Percentiles rank a stretch among this genome's conserved stretches.
These are phyloP conservation scores for Paramormyrops hopkinsi DNA, from an alignment of 2,797 vertebrate genomes.

Conservation along the genomic window DNA sequence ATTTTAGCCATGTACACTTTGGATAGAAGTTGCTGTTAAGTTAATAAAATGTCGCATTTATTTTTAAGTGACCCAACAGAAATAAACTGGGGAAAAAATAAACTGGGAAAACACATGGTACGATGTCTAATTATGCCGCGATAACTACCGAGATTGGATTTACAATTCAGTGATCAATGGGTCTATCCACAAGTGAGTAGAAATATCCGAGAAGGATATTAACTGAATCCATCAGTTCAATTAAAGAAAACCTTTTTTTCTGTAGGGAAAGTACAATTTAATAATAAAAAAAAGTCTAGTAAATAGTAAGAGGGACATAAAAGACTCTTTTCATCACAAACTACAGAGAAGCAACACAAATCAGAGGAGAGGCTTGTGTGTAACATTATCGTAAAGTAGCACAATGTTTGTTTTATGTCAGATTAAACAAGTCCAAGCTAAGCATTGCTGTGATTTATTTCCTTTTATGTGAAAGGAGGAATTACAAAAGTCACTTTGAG, in stretches of 20 bases:
- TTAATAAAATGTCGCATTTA: background rate
- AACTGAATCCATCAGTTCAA: constrained; percentile 14
- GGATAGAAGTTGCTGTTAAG: background rate
- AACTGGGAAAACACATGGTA: background rate
- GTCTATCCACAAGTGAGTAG: constrained; percentile 5
- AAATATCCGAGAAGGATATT: background rate
- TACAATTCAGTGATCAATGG: constrained; percentile 4
- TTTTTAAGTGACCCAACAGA: background rate
- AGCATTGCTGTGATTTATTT: background rate
- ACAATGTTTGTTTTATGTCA: constrained; percentile 12
- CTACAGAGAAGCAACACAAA: background rate
- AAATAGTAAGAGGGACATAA: background rate
- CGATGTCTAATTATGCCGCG: background rate
- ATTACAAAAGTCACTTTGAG: constrained; percentile 2
- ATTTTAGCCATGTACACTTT: background rate
- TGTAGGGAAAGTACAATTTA: background rate
- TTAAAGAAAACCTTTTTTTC: background rate
- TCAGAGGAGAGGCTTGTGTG: background rate
- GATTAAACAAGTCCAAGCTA: background rate
- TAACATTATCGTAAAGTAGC: background rate
- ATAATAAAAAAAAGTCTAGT: background rate
- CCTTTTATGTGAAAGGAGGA: background rate
- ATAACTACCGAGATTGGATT: constrained; percentile 17
- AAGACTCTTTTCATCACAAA: constrained; percentile 2
- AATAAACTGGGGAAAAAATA: background rate